Percentiles rank a stretch among this genome's conserved stretches.
Evolutionary conservation across 2,797 vertebrate genomes (phyloP).

Genomic region (Oryzias sinensis): DNA sequence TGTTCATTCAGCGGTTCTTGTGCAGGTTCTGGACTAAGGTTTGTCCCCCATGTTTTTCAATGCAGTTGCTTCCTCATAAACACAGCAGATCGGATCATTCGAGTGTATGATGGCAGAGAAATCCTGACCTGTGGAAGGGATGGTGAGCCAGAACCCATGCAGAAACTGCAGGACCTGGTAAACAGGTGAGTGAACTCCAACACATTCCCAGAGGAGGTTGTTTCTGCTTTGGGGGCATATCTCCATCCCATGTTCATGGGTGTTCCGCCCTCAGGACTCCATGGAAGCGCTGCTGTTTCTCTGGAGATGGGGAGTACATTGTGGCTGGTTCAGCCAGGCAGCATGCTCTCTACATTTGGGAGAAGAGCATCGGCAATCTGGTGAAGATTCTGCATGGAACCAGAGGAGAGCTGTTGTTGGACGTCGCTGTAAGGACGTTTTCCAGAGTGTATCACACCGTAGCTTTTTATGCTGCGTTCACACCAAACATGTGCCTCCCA

Average conservation of each 20-base stretch:
- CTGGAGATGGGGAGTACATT: constrained; percentile 95
- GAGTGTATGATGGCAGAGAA: constrained; percentile 95
- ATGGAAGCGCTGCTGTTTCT: constrained; percentile 98
- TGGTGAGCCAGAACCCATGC: constrained; percentile 96
- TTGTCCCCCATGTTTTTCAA: background rate
- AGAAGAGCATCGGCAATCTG: constrained; percentile 97
- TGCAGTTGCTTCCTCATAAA: constrained; percentile 97
- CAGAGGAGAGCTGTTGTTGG: constrained; percentile 91
- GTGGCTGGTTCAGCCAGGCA: constrained; percentile 94
- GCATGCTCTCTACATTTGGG: constrained; percentile 97
- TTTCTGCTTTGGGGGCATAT: no score
- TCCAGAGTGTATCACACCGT: background rate
- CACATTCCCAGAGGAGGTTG: no score
- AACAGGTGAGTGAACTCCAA: constrained; percentile 80
- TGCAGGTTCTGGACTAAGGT: background rate
- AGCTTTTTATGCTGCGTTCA: no score
- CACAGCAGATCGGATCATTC: constrained; percentile 95
- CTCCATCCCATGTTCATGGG: no score
- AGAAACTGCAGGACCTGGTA: constrained; percentile 96
- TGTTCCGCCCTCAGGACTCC: constrained; percentile 77
- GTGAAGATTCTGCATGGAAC: constrained; percentile 97
- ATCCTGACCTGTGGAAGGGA: constrained; percentile 94
- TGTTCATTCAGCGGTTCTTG: background rate
- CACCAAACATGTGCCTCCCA: background rate
- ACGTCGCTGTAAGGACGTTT: constrained; percentile 86